These are phyloP conservation scores for Epirrhoe tristata DNA, from an alignment of 2,888 invertebrate species.

Conservation along the genomic window DNA sequence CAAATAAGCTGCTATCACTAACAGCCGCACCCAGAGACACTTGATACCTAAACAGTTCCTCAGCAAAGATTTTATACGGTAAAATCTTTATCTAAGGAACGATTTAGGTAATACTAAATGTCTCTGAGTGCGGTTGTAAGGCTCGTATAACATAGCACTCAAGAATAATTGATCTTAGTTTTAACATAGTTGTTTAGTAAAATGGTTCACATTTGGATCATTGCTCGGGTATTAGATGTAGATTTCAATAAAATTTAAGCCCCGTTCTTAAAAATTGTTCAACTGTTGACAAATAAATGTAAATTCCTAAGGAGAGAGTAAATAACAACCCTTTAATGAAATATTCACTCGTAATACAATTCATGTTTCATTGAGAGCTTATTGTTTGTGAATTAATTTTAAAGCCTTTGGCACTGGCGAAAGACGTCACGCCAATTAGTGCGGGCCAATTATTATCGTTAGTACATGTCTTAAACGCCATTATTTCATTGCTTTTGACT, in stretches of 20 bases:
- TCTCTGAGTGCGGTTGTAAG: no score
- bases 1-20: no score
- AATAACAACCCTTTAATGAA: background rate
- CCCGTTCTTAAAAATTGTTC: background rate
- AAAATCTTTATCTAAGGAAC: no score
- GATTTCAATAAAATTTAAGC: background rate
- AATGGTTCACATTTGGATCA: no score
- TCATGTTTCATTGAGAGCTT: background rate
- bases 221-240: no score
- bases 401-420: background rate
- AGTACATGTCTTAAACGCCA: background rate
- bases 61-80: no score
- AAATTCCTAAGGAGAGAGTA: background rate
- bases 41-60: no score
- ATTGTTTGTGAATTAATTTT: conserved; percentile 1
- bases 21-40: no score
- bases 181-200: no score
- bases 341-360: background rate
- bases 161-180: no score
- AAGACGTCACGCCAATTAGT: background rate
- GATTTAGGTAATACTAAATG: no score
- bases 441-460: background rate
- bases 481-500: background rate
- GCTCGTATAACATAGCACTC: no score
- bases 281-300: background rate